Evolutionary conservation across 35 echinoderm and acorn worm species (phyloP), one percentile per base, ranked within the genome.

Genomic region (Patiria miniata): DNA sequence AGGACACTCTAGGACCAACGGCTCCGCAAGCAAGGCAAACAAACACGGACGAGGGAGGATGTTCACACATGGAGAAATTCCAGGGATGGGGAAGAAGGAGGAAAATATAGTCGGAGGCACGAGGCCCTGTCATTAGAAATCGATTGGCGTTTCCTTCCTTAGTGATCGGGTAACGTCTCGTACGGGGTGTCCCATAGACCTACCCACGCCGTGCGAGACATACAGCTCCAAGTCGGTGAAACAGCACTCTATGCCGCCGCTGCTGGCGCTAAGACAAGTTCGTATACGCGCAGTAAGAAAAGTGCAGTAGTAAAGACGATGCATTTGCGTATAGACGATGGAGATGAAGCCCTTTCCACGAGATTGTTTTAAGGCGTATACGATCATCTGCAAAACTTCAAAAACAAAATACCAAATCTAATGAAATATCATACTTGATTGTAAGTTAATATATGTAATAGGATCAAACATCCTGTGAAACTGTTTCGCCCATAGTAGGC

Each of bases 101-200:
- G 65, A 73, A 26, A 30, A 30, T 14, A 73, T 73, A 30, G 26
- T 73, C 65, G 65, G 65, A 73, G 42, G 65, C 65, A 73, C 65
- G 65, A 26, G 65, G 65, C 65, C 65, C 26, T 73, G 65, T 73
- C 65, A 73, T 73, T 73, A 73, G 65, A 73, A 73, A 73, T 73
- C 65, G 65, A 73, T 73, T 73, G 26, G 65, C 29, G 65, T 73
- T 73, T 73, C 65, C 65, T 73, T 73, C 65, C 65, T 73, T 30
- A 10, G 65, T 30, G 23, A 73, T 73, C 65, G 65, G 65, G 65
- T 73, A 30, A 73, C 65, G 65, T 73, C 65, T 73, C 65, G 65
- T 12, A 12, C 65, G 23, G 65, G 65, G 65, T 30, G 19, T 73
- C 65, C 65, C 65, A 23, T 18, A 73, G 65, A 73, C 65, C 7